phyloP scores from a whole-genome alignment of 64 coral and sea anemone species.

The Stichodactyla helianthus region DNA sequence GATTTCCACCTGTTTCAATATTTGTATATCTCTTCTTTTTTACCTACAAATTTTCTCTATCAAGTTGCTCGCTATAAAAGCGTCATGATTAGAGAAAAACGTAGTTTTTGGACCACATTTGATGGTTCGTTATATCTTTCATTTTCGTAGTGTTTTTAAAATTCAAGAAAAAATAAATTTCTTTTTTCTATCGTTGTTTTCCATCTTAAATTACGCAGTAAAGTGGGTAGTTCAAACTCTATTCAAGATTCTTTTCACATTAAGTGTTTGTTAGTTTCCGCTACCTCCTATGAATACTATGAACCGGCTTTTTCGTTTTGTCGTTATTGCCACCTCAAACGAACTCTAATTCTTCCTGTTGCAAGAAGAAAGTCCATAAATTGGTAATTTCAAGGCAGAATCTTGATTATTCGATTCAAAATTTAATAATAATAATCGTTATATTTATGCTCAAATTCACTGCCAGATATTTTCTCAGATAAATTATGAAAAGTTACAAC shows the following conservation, averaged over 20 bases:
- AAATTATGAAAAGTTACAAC: background rate
- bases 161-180: background rate
- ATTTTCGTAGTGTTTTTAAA: background rate
- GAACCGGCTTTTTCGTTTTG: background rate
- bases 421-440: background rate
- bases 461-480: background rate
- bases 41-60: background rate
- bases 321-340: background rate
- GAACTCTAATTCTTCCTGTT: background rate
- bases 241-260: background rate
- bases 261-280: background rate
- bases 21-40: background rate
- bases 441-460: slow-evolving; percentile 7
- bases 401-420: slow-evolving; percentile 3
- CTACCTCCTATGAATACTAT: background rate
- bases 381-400: background rate
- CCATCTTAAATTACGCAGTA: background rate
- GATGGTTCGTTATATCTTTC: too few species aligned
- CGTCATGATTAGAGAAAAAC: too few species aligned
- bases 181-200: background rate
- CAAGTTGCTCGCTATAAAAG: too few species aligned
- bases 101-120: too few species aligned
- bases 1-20: background rate
- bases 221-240: background rate
- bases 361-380: background rate